Base-by-base conservation (phyloP, 2,797 vertebrate genomes). In the Eidolon dupreanum region DNA sequence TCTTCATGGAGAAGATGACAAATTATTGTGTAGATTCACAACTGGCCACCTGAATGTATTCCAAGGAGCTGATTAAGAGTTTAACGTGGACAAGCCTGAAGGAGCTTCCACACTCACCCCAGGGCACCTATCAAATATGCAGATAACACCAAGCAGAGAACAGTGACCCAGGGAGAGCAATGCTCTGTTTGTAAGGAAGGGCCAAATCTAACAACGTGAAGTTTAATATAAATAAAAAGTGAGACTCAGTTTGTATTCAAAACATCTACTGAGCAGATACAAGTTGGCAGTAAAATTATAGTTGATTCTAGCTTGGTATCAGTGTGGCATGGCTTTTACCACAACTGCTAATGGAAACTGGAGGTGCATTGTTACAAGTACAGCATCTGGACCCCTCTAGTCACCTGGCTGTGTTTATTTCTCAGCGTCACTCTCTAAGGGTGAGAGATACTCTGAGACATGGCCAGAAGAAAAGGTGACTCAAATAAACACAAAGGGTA, bases 251-350 rank as follows among this genome's bases (percentile, higher is more conserved):
- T 84, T 78, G 59, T 28, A 36, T 79, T 41, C 12, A n/a, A 70
- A 74, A 33, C 20, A 19, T 11, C 65, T 31, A 7, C 36, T 11
- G 31, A 24, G 6, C 3, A 16, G 57, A 28, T 28, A 36, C 0
- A n/a, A 16, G 33, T 59, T 16, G 53, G n/a, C 53, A n/a, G 53
- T 5, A 24, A 70, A 36, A 24, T 3, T 7, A 19, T 6, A 8
- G 36, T 2, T n/a, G n/a, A 20, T 16, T n/a, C 33, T 2, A 13
- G 31, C 61, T 51, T 20, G 8, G 19, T 0, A 5, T 19, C 31
- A 10, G 10, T 2, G 6, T 20, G 68, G 51, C 24, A 1, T 2
- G 4, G 51, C 12, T 1, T 33, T 26, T 81, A 24, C 55, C 46
- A 12, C 31, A 82, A 1, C 17, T 15, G 28, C 51, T 43, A 0